phyloP scores from a whole-genome alignment of 2,797 vertebrate genomes.

The Carapus acus region DNA sequence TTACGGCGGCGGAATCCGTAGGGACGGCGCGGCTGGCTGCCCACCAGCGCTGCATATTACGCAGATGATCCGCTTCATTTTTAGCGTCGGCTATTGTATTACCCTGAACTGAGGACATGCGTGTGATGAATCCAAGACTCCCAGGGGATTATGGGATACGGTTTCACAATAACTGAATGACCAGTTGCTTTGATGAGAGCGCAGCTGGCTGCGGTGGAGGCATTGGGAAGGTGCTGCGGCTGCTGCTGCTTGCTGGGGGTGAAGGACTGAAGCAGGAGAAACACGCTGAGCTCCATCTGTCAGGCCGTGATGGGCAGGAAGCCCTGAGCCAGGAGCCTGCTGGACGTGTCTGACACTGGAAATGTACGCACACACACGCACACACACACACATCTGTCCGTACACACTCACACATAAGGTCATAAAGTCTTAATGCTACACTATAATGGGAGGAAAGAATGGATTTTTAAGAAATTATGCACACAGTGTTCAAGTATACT shows the following conservation, averaged over 20 bases:
- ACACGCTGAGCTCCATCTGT: slow-evolving; percentile 67
- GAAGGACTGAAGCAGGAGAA: slow-evolving; percentile 17
- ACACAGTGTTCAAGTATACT: no score
- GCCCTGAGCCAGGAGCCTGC: slow-evolving; percentile 59
- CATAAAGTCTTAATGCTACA: slow-evolving; percentile 19
- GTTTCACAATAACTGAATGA: slow-evolving; percentile 43
- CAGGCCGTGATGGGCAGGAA: slow-evolving; percentile 57
- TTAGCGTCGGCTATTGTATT: slow-evolving; percentile 39
- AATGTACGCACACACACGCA: slow-evolving; percentile 20
- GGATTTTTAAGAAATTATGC: no score
- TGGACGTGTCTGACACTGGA: slow-evolving; percentile 37
- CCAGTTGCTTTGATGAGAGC: slow-evolving; percentile 62
- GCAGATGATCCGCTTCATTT: slow-evolving; percentile 38
- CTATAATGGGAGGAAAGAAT: no score
- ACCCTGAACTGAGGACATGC: slow-evolving; percentile 18
- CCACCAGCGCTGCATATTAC: slow-evolving; percentile 38
- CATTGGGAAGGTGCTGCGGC: not conserved
- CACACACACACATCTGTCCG: not conserved
- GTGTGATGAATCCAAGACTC: slow-evolving; percentile 32
- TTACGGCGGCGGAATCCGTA: slow-evolving; percentile 40
- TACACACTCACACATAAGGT: slow-evolving; percentile 17
- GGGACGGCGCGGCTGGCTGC: slow-evolving; percentile 23
- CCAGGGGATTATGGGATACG: slow-evolving; percentile 28
- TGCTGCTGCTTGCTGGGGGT: no score
- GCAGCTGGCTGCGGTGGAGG: slow-evolving; percentile 31